phyloP scores from a whole-genome alignment of 2,888 invertebrate genomes.

The Apodemia hepburni region DNA sequence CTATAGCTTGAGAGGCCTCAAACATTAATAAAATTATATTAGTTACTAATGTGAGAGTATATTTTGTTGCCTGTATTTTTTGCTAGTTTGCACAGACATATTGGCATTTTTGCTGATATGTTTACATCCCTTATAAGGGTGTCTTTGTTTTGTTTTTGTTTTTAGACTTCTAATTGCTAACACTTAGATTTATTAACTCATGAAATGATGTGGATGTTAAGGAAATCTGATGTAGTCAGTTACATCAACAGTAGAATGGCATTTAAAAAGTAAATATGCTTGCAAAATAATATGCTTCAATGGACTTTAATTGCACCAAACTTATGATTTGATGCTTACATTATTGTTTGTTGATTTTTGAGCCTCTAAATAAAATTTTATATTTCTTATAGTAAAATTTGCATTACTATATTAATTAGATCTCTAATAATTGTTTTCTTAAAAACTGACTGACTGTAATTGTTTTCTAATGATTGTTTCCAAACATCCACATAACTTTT shows the following conservation, averaged over 20 bases:
- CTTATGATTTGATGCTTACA: too few relatives aligned
- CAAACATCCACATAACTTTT: conserved; percentile 11
- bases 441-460: neutral
- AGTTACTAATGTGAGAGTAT: neutral
- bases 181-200: conserved; percentile 36
- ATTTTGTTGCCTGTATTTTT: conserved; percentile 11
- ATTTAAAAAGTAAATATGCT: too few relatives aligned
- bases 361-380: neutral
- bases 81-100: conserved; percentile 22
- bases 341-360: too few relatives aligned
- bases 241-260: too few relatives aligned
- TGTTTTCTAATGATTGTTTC: neutral
- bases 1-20: neutral
- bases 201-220: neutral
- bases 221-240: too few relatives aligned
- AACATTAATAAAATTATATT: neutral
- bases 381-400: neutral
- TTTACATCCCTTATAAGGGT: conserved; percentile 48
- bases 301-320: too few relatives aligned
- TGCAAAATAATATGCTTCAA: too few relatives aligned
- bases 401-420: too few relatives aligned
- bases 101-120: conserved; percentile 37
- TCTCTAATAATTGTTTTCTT: neutral
- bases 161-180: conserved; percentile 44
- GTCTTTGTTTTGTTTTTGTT: conserved; percentile 42